These are phyloP conservation scores for Muscicapa adusta DNA, from an alignment of 2,113 vertebrate species.

Conservation along the genomic window DNA sequence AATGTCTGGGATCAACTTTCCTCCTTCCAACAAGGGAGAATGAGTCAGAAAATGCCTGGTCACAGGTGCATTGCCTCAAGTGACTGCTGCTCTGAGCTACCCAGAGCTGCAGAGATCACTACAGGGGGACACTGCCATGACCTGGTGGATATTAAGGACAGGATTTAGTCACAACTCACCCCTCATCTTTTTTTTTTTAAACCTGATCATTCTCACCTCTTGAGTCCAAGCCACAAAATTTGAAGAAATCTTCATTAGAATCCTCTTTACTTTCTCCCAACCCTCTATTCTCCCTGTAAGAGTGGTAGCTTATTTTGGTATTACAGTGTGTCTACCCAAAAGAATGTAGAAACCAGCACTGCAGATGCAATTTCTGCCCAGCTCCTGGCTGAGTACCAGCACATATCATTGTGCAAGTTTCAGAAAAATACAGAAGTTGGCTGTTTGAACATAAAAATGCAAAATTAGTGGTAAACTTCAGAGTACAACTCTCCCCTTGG, in stretches of 20 bases:
- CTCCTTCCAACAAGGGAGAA: not conserved
- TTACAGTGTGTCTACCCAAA: not conserved
- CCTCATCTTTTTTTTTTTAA: not conserved
- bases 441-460: not conserved
- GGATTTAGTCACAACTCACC: not conserved
- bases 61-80: not conserved
- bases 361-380: not conserved
- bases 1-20: not conserved
- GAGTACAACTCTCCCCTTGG: not conserved
- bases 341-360: not conserved
- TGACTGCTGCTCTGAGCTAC: not conserved
- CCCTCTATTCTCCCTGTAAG: not conserved
- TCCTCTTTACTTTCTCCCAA: not conserved
- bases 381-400: not conserved
- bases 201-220: not conserved
- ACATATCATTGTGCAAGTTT: not conserved
- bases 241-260: not conserved
- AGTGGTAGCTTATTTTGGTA: not conserved
- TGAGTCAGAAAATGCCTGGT: not conserved
- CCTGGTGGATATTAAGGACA: not conserved
- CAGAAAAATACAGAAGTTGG: not conserved
- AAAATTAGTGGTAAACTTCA: not conserved
- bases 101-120: not conserved
- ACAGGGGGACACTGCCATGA: not conserved
- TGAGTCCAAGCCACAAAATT: not conserved